Conservation (phyloP, 2,113 vertebrate species). For the Gallinago undulata region DNA sequence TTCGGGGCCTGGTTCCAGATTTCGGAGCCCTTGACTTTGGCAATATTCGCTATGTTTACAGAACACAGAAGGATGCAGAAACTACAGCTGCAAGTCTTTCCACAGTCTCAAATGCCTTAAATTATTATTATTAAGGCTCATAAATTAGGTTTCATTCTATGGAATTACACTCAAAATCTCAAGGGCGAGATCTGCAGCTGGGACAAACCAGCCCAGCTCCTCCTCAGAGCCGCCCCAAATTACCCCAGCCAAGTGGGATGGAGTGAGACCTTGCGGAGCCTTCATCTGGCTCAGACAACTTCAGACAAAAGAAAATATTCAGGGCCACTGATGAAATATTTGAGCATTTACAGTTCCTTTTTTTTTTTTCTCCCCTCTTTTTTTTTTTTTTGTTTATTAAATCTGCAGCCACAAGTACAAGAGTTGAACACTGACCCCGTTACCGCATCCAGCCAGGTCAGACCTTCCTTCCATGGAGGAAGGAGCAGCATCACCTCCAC, state of each 20-base stretch:
- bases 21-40: not conserved
- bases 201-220: not conserved
- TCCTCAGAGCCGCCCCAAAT: not conserved
- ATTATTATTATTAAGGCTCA: conserved; percentile 29
- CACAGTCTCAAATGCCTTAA: not conserved
- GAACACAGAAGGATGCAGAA: not conserved
- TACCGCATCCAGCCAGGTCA: not conserved
- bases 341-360: not conserved
- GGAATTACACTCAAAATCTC: conserved; percentile 7
- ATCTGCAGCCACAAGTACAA: not conserved
- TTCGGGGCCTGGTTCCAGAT: not conserved
- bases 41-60: conserved; percentile 4
- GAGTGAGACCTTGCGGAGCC: not conserved
- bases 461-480: not conserved
- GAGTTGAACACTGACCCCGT: not conserved
- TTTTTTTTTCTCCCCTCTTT: rapidly evolving
- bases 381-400: not conserved
- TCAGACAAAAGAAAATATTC: not conserved
- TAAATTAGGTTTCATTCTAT: conserved; percentile 40
- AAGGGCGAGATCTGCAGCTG: not conserved
- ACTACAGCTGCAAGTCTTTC: conserved; percentile 1
- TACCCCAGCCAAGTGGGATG: not conserved
- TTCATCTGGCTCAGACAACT: not conserved
- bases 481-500: not conserved
- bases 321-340: not conserved